Evolutionary conservation across 2,797 vertebrate species (phyloP).

Genomic region (Squalus acanthias): DNA sequence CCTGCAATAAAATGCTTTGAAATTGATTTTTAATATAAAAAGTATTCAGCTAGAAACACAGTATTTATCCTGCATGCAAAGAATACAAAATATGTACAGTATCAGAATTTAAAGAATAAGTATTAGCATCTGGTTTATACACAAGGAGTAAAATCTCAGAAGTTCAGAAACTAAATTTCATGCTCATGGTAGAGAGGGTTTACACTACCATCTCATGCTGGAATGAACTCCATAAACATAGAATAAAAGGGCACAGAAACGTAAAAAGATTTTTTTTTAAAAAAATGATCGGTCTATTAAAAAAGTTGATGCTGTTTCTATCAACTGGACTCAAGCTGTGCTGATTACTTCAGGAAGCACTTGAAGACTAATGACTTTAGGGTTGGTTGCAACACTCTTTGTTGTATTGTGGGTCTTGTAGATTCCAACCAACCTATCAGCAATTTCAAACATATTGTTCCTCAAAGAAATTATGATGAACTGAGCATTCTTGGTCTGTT

Average conservation of each 20-base stretch:
- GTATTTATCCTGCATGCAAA: not conserved
- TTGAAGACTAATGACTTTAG: constrained; percentile 76
- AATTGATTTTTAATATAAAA: constrained; percentile 11
- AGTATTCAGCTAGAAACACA: not conserved
- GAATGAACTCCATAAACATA: not conserved
- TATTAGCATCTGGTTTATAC: not conserved
- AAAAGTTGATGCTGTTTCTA: not conserved
- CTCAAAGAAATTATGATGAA: constrained; percentile 97
- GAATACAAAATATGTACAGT: constrained; percentile 2
- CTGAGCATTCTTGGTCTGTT: constrained; percentile 96
- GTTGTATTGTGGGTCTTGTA: constrained; percentile 93
- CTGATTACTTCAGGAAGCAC: constrained; percentile 53
- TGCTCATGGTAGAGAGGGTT: no score
- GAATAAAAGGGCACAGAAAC: not conserved
- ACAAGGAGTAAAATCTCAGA: not conserved
- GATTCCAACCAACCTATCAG: constrained; percentile 89
- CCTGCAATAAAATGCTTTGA: not conserved
- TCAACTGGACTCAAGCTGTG: not conserved
- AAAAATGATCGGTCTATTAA: not conserved
- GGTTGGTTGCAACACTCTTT: constrained; percentile 85
- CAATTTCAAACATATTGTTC: constrained; percentile 99
- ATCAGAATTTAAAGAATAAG: not conserved
- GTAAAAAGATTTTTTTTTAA: not conserved
- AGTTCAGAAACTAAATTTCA: not conserved
- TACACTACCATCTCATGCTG: not conserved